A percentile compares a stretch with the other conserved stretches of the same genome.
These are phyloP conservation scores for Mastomys natalensis DNA, from an alignment of 2,113 vertebrate genomes.

Conservation along the genomic window DNA sequence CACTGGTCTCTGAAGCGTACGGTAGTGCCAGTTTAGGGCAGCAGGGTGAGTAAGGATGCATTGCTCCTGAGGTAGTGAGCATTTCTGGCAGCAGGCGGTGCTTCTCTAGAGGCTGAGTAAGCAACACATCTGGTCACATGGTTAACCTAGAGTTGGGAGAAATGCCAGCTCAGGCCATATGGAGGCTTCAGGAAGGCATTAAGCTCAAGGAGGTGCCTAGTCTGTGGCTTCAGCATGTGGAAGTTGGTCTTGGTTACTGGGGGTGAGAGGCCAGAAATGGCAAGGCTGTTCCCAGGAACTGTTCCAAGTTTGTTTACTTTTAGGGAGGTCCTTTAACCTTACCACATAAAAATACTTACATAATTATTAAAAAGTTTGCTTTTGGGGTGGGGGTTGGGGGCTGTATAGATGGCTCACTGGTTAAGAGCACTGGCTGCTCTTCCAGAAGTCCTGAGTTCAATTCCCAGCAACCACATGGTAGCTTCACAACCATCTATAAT, in stretches of 20 bases:
- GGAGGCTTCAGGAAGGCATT: background rate
- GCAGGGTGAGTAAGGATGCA: background rate
- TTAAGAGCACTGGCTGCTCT: background rate
- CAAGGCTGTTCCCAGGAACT: background rate
- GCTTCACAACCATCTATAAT: no score
- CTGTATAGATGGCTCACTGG: background rate
- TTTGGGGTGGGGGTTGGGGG: background rate
- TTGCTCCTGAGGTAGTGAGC: background rate
- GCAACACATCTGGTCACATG: background rate
- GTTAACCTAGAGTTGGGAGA: background rate
- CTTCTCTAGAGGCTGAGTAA: background rate
- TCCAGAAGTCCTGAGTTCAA: no score
- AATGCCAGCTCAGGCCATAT: background rate
- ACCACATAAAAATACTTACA: background rate
- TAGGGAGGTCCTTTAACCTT: background rate
- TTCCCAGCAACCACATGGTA: background rate
- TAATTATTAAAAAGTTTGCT: background rate
- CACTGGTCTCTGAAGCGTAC: background rate
- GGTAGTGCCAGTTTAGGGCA: background rate
- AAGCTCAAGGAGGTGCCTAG: background rate
- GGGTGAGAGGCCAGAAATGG: background rate
- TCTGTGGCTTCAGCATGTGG: background rate
- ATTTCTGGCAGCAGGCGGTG: background rate
- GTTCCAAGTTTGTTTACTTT: background rate
- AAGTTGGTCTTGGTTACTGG: background rate